Base-by-base conservation (phyloP, 2,113 vertebrate genomes). In the Poeciliopsis retropinna region DNA sequence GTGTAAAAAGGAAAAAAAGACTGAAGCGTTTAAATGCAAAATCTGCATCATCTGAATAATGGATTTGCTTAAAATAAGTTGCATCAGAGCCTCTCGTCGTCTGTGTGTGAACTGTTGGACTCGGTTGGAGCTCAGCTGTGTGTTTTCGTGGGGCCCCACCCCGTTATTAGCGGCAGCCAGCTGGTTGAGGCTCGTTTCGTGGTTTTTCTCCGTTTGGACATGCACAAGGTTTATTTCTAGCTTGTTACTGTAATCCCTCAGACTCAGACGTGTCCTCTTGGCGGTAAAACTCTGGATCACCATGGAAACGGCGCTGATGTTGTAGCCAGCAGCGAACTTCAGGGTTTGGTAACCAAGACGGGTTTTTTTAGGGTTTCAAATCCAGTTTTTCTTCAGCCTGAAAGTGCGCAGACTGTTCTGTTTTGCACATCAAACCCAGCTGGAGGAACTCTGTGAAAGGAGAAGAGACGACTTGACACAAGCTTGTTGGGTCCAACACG, bases 81-180 rank as follows among this genome's bases (percentile, higher is more conserved):
- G 4, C 17, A 47, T 19, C 44, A 19, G 44, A 19, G 17, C 44
- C 44, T 47, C 5, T 47, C 0, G 1, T 19, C 4, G 17, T 19
- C 44, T 6, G 44, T 44, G 41, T 44, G 41, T 44, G 41, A 17
- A 44, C 3, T 37, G 34, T 17, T 17, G 44, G 44, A 17, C 17
- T 19, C 44, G 5, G 44, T 17, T 17, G 44, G 17, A 47, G 44
- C 44, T 19, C 44, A 47, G 44, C 5, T 19, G 44, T 47, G 44
- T 47, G 44, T 19, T 19, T 5, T 6, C 15, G 61, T 63, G 73
- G 44, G 41, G 29, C 80, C 73, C 83, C 83, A 76, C 85, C 81
- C 86, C 67, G 76, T 51, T 72, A 75, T 75, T 81, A 78, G 76
- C 54, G 30, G 47, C 15, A 17, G 44, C 44, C 73, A 28, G 17